Evolutionary conservation across 1,140 invertebrate genomes (phyloP), one percentile per base, ranked within the genome.

Genomic region (Neodiprion pinetum): DNA sequence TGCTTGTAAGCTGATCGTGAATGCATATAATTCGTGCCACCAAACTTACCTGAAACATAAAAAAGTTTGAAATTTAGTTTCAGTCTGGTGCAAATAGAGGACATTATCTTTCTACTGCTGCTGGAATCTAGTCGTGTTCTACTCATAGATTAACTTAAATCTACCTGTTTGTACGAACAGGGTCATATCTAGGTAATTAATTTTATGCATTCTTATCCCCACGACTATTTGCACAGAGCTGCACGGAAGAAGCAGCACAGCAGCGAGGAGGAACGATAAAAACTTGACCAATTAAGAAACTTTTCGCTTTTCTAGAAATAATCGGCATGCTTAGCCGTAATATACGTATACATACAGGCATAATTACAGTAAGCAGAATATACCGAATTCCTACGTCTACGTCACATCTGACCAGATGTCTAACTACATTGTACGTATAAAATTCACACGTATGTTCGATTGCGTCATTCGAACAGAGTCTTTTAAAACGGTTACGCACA

Each of bases 211-310:
- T 40, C 28, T 40, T 40, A 40, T 40, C 28, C 28, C 5, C 28
- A 40, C 2, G 28, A 40, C 28, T 2, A 40, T 40, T 40, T 40
- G 28, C 28, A 40, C 5, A 40, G 28, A 40, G 5, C 28, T 40
- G 28, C 28, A 40, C 28, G 28, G 28, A 40, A 40, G 28, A 40
- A 40, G 28, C 28, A 40, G 28, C 28, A 40, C 28, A 40, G 28
- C 28, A 40, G 0, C 28, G 28, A 40, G 28, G 53, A 12, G 53
- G 53, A 17, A 61, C 11, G 11, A 61, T 4, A 61, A 61, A 61
- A 61, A 61, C 53, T 61, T 8, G 53, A 61, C 53, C 53, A 61
- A 61, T 61, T 61, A 61, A 61, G 28, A 61, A 61, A 61, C 53
- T 61, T 61, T 17, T 14, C n/a, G 53, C 11, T 7, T 61, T 61